phyloP scores from a whole-genome alignment of 2,113 vertebrate genomes.

The Odobenus rosmarus region DNA sequence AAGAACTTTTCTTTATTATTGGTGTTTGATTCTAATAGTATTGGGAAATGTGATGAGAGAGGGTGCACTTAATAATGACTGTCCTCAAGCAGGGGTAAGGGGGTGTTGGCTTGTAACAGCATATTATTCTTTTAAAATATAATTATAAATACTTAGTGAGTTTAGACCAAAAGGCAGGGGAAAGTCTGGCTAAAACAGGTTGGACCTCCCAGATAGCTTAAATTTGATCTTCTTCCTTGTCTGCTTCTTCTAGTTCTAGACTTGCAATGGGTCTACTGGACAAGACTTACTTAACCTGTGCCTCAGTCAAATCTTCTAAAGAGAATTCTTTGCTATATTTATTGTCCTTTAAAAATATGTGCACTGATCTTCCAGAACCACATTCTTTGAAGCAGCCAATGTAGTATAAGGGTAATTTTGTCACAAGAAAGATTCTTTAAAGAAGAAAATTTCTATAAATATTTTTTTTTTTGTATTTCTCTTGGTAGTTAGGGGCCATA shows the following conservation, averaged over 20 bases:
- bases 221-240: background rate
- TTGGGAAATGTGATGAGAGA: constrained; percentile 4
- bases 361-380: background rate
- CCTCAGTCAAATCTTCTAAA: background rate
- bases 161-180: background rate
- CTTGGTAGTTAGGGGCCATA: background rate
- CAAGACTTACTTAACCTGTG: background rate
- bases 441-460: background rate
- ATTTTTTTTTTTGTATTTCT: constrained; percentile 9
- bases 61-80: background rate
- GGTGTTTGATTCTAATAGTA: background rate
- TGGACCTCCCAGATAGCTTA: constrained; percentile 15
- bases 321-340: background rate
- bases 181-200: background rate
- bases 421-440: background rate
- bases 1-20: background rate
- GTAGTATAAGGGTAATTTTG: background rate
- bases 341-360: background rate
- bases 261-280: background rate
- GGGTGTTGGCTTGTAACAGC: background rate
- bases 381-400: background rate
- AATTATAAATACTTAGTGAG: constrained; percentile 11
- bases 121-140: constrained; percentile 8
- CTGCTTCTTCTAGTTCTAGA: background rate
- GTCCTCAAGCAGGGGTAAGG: background rate